Percentiles rank a stretch among this genome's conserved stretches.
Conservation (phyloP, 1,140 invertebrate species). For the Bombus soroeensis region DNA sequence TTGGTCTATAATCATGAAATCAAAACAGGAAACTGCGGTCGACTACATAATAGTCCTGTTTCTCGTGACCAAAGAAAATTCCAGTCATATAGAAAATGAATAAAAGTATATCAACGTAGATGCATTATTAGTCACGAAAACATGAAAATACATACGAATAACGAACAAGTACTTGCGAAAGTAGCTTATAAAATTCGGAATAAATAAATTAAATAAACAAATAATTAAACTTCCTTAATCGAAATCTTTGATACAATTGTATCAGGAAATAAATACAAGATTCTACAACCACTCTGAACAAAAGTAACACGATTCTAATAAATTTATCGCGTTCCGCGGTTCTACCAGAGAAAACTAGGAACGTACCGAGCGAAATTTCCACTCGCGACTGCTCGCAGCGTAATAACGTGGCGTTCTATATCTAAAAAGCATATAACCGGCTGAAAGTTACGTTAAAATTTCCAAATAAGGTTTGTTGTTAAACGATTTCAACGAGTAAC, state of each 20-base stretch:
- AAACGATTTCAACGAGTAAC: slow-evolving; percentile 45
- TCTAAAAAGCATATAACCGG: neutral
- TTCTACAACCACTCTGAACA: neutral
- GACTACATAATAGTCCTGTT: neutral
- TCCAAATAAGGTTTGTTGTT: slow-evolving; percentile 50
- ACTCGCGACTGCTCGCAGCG: neutral
- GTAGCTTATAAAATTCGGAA: neutral
- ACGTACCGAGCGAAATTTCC: slow-evolving; percentile 5
- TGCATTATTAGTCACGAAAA: too few relatives aligned
- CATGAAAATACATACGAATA: neutral
- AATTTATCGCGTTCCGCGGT: slow-evolving; percentile 5
- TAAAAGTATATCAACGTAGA: too few relatives aligned
- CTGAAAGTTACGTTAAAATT: slow-evolving; percentile 37
- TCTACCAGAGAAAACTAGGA: neutral
- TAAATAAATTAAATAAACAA: too few relatives aligned
- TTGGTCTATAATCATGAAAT: neutral
- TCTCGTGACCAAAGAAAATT: neutral
- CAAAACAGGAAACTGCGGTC: neutral
- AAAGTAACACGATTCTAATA: neutral
- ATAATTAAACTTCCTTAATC: neutral
- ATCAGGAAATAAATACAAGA: neutral
- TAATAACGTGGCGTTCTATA: neutral
- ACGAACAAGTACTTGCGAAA: neutral
- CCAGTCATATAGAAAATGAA: too few relatives aligned
- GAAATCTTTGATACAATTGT: neutral